These are phyloP conservation scores for Salvator merianae DNA, from an alignment of 2,113 vertebrate genomes.

Conservation along the genomic window DNA sequence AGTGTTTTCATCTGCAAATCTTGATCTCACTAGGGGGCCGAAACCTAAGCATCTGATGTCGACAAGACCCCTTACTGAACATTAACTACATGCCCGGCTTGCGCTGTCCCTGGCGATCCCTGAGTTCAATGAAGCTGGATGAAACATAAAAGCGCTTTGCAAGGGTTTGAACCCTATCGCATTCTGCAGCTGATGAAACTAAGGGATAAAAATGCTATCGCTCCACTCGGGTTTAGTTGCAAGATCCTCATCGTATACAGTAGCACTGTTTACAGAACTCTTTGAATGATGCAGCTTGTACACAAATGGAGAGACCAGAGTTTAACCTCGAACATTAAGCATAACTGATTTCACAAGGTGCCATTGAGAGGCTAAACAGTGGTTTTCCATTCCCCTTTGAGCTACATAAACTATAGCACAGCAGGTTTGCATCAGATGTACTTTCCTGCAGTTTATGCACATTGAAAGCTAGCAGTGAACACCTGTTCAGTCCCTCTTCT, in stretches of 20 bases:
- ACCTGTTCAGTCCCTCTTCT: too few species aligned
- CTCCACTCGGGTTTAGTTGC: not conserved
- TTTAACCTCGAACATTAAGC: not conserved
- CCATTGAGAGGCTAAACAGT: too few species aligned
- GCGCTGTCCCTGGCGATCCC: not conserved
- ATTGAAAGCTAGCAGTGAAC: too few species aligned
- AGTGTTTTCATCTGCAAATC: not conserved
- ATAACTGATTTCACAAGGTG: too few species aligned
- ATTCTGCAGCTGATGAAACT: not conserved
- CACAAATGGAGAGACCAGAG: not conserved
- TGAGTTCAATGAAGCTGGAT: not conserved
- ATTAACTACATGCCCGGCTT: not conserved
- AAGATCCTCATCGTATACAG: not conserved
- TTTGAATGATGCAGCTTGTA: not conserved
- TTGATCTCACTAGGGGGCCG: constrained; percentile 18
- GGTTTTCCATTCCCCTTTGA: too few species aligned
- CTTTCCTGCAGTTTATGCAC: too few species aligned
- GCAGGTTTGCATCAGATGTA: too few species aligned
- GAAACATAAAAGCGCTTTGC: not conserved
- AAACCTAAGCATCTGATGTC: not conserved
- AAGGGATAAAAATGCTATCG: not conserved
- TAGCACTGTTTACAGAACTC: not conserved
- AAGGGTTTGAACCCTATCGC: not conserved
- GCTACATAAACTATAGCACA: too few species aligned
- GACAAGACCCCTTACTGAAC: not conserved